These are phyloP conservation scores for Clarias laeviceps DNA, from an alignment of 2,797 vertebrate species.

Conservation along the genomic window DNA sequence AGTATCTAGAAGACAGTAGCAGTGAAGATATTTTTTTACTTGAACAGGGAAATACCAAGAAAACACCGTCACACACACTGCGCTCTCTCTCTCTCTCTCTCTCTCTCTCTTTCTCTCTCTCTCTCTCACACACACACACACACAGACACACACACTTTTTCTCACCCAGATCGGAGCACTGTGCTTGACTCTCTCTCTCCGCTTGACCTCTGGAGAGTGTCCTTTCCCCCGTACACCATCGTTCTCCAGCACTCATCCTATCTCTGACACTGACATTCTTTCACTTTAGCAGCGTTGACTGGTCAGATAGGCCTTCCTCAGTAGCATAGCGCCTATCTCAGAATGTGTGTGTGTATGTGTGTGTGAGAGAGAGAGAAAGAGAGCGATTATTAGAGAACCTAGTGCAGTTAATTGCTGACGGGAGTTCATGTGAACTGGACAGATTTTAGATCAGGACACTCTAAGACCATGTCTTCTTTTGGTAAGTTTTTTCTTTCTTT, in stretches of 20 bases:
- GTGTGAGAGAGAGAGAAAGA: not conserved
- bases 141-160: not conserved
- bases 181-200: slow-evolving; percentile 59
- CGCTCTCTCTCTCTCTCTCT: no score
- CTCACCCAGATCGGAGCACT: slow-evolving; percentile 31
- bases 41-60: not conserved
- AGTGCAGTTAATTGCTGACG: slow-evolving; percentile 53
- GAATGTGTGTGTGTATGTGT: slow-evolving; percentile 19
- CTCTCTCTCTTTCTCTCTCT: no score
- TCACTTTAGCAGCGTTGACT: slow-evolving; percentile 80
- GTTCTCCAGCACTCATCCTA: slow-evolving; percentile 73
- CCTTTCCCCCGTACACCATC: slow-evolving; percentile 70
- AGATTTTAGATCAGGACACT: slow-evolving; percentile 46
- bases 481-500: slow-evolving; percentile 70
- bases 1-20: not conserved
- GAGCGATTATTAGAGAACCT: slow-evolving; percentile 32
- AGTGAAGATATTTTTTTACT: slow-evolving; percentile 2
- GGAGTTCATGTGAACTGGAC: slow-evolving; percentile 49
- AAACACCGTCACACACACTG: not conserved
- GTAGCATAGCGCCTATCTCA: slow-evolving; percentile 56
- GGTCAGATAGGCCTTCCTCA: slow-evolving; percentile 68
- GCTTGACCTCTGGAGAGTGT: slow-evolving; percentile 73
- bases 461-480: slow-evolving; percentile 70
- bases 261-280: slow-evolving; percentile 82
- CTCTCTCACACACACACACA: not conserved